Conservation (phyloP, 2,888 invertebrate species). For the Gnatocerus cornutus region DNA sequence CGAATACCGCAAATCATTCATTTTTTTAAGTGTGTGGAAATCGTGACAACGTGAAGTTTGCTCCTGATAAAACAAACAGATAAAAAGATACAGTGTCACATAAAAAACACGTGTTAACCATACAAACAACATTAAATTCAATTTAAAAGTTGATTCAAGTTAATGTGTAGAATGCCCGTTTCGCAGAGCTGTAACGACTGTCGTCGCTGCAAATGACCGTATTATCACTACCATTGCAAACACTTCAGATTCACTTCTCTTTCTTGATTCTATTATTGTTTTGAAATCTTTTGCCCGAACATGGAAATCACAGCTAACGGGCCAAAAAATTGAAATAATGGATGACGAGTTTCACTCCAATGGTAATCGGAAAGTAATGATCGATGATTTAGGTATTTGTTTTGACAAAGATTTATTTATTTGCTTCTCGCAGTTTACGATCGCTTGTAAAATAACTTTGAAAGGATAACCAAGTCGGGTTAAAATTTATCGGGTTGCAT, state of each 20-base stretch:
- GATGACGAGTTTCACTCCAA: not conserved
- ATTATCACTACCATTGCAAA: not conserved
- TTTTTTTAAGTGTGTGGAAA: not conserved
- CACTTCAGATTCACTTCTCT: not conserved
- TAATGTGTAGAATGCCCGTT: too few species aligned
- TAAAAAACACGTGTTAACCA: slow-evolving; percentile 13
- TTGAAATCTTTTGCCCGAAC: not conserved
- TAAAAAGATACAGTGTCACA: not conserved
- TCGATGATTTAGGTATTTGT: slow-evolving; percentile 22
- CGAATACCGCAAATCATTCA: slow-evolving; percentile 3
- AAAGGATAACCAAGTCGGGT: slow-evolving; percentile 1
- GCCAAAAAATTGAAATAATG: not conserved
- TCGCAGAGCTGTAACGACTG: not conserved
- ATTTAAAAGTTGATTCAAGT: slow-evolving; percentile 4
- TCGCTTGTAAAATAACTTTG: slow-evolving; percentile 16
- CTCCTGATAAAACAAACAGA: not conserved
- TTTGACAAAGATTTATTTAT: slow-evolving; percentile 32
- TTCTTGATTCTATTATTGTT: slow-evolving; percentile 1
- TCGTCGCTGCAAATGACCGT: slow-evolving; percentile 6
- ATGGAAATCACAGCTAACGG: not conserved
- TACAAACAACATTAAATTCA: slow-evolving; percentile 19
- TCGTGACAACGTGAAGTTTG: not conserved
- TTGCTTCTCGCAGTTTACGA: slow-evolving; percentile 16
- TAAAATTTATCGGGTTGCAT: slow-evolving; percentile 3
- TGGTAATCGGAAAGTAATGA: slow-evolving; percentile 14